phyloP scores from a whole-genome alignment of 1,140 invertebrate genomes.

The Aphis gossypii region DNA sequence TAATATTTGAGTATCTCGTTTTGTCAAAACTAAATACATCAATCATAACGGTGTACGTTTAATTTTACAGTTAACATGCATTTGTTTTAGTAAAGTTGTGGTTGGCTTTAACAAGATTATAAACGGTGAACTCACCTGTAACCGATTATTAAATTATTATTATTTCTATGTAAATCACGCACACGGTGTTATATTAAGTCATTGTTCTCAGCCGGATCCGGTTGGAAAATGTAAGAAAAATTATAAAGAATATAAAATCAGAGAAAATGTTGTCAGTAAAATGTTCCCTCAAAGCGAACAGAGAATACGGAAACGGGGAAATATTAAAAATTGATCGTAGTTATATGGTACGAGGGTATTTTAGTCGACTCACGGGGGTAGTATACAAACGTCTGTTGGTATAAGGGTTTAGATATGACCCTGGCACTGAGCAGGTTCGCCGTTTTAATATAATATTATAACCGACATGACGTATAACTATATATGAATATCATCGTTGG shows the following conservation, averaged over 20 bases:
- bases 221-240: not conserved
- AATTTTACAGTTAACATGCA: not conserved
- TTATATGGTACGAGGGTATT: not conserved
- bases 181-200: not conserved
- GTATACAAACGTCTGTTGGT: not conserved
- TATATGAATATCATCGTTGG: not conserved
- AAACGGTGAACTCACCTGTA: not conserved
- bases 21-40: not conserved
- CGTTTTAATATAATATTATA: constrained; percentile 27
- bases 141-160: not conserved
- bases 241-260: not conserved
- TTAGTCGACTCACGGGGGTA: not conserved
- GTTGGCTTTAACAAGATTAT: not conserved
- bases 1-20: not conserved
- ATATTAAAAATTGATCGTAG: not conserved
- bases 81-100: not conserved
- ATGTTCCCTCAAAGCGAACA: not conserved
- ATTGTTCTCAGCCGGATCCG: not conserved
- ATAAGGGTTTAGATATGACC: not conserved
- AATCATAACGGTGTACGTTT: not conserved
- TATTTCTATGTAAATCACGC: not conserved
- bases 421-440: not conserved
- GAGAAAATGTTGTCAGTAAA: not conserved
- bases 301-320: not conserved
- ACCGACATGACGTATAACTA: not conserved